Evolutionary conservation across 1,140 invertebrate genomes (phyloP), one percentile per base, ranked within the genome.

Genomic region (Aplysia californica): DNA sequence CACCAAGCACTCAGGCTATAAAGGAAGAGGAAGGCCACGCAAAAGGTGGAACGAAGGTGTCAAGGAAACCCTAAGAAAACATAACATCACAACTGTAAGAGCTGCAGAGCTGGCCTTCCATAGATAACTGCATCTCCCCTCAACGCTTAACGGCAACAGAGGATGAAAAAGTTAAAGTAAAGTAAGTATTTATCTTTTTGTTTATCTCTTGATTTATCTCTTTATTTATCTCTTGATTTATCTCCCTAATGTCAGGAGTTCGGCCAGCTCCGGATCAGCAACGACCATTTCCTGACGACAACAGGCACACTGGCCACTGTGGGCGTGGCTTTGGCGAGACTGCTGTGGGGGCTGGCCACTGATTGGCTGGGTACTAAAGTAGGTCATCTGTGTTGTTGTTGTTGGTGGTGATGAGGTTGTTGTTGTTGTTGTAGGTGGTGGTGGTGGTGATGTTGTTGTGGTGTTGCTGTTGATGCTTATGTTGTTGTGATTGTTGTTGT

Each of bases 261-360:
- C 50, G 77, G 77, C 3, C 72, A 74, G n/a, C 39, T 36, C 1
- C 6, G 26, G 15, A 75, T 79, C 21, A 69, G 72, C 67, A 64
- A 79, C 39, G 77, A 79, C 68, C 77, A 79, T 29, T 69, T 79
- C n/a, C 68, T 79, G 67, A 79, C 77, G 20, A 70, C 73, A 0
- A 76, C 69, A 26, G 77, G 77, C 15, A 79, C 77, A 1, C 38
- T 79, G 39, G 56, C 73, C 29, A 79, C 77, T 35, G 31, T 79
- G 4, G 72, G 50, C 15, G 77, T 79, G 18, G 50, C 77, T 55
- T n/a, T 79, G 39, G 74, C 72, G 18, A 36, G 77, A 18, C 35
- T 79, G 6, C 56, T 71, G 23, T 79, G 77, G 77, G 77, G 77
- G 0, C 5, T 71, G 0, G 31, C 71, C 0, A 41, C 72, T 23